Evolutionary conservation across 2,888 invertebrate genomes (phyloP).

Genomic region (Dioctria linearis): DNA sequence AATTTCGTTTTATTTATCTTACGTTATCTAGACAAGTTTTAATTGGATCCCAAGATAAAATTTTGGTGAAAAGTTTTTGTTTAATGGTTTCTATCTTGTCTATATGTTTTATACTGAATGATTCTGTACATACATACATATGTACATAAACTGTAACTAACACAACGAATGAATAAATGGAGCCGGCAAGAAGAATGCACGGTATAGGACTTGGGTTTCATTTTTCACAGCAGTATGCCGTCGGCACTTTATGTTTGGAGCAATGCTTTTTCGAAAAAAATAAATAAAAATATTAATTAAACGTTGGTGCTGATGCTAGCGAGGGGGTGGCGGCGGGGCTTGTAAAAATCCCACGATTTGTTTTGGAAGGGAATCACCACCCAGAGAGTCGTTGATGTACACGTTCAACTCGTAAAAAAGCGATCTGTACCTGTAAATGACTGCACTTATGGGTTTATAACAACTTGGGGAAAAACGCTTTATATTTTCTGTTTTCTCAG

Average conservation of each 20-base stretch:
- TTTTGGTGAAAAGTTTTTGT: constrained; percentile 37
- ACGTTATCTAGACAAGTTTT: constrained; percentile 36
- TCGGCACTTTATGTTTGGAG: background rate
- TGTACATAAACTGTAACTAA: no score
- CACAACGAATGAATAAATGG: background rate
- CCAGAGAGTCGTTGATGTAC: constrained; percentile 41
- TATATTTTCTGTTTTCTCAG: background rate
- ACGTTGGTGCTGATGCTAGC: constrained; percentile 39
- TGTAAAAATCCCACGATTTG: constrained; percentile 33
- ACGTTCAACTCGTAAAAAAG: constrained; percentile 54
- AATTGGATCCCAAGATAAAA: constrained; percentile 42
- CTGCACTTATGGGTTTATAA: constrained; percentile 50
- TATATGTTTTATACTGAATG: background rate
- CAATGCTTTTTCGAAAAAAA: constrained; percentile 11
- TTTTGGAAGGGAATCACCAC: constrained; percentile 48
- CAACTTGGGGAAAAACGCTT: constrained; percentile 15
- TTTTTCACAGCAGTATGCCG: constrained; percentile 9
- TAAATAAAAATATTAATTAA: constrained; percentile 52
- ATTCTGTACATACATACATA: no score
- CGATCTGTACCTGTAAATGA: constrained; percentile 45
- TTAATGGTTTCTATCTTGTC: background rate
- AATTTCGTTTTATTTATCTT: constrained; percentile 37
- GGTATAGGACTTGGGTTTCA: no score
- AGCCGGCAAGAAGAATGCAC: no score
- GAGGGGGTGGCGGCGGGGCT: background rate